These are phyloP conservation scores for Caenorhabditis sp. DNA, from an alignment of 2,888 invertebrate genomes.

Conservation along the genomic window DNA sequence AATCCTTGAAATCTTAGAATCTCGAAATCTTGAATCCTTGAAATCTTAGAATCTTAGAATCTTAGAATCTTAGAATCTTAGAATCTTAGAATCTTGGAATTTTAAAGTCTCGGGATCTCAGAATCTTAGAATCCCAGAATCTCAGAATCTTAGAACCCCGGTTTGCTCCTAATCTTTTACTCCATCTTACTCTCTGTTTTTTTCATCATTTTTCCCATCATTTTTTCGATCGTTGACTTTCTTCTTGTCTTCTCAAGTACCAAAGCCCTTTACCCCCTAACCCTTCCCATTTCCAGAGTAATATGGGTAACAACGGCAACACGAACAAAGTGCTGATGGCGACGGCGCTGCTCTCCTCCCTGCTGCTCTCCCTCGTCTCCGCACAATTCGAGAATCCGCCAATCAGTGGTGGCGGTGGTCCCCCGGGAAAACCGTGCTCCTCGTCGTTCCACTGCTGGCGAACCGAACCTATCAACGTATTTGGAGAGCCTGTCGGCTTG, in stretches of 20 bases:
- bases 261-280: background rate
- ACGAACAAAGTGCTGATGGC: constrained; percentile 43
- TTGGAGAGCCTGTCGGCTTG: constrained; percentile 63
- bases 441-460: constrained; percentile 73
- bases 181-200: too few relatives aligned
- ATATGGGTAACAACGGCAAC: constrained; percentile 62
- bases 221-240: too few relatives aligned
- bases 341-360: constrained; percentile 47
- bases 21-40: too few relatives aligned
- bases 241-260: background rate
- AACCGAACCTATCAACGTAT: constrained; percentile 68
- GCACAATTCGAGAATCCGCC: constrained; percentile 57
- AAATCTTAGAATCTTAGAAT: too few relatives aligned
- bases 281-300: constrained; percentile 35
- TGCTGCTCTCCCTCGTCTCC: constrained; percentile 53
- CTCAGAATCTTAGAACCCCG: too few relatives aligned
- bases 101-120: too few relatives aligned
- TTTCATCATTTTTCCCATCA: too few relatives aligned
- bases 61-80: too few relatives aligned
- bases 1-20: too few relatives aligned
- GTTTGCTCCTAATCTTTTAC: too few relatives aligned
- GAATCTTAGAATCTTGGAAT: too few relatives aligned
- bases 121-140: too few relatives aligned
- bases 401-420: constrained; percentile 32
- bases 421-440: constrained; percentile 67